Evolutionary conservation across 2,113 vertebrate genomes (phyloP), one percentile per base, ranked within the genome.

Genomic region (Xerus inauris): DNA sequence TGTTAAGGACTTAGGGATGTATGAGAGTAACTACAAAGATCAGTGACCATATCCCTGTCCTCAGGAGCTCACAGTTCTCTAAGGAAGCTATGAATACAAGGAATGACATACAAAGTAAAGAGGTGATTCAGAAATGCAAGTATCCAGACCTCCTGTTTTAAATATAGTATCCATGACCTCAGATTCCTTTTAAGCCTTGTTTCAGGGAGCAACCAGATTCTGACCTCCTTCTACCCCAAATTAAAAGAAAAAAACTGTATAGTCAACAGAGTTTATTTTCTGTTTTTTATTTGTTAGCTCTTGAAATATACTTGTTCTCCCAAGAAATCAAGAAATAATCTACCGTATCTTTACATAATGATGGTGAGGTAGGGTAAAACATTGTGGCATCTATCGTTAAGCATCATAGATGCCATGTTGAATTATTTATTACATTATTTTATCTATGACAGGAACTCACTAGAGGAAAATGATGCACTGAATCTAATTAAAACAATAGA

Each of bases 361-460:
- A 79, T 90, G 73, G 12, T 54, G 62, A 82, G 1, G 57, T 67
- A 64, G 64, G 24, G 45, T 84, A 85, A 79, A 94, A 3, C 5
- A 47, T 67, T 28, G 7, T 7, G 69, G n/a, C 26, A 82, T 6
- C 38, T 54, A 28, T 73, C 38, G n/a, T 86, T 49, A 64, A 30
- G 28, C 38, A 3, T 64, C 26, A 20, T 72, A 14, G 49, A 71
- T 65, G 3, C 11, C 88, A 26, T 71, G 14, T n/a, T 54, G 45
- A 85, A 87, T 64, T 8, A 47, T 77, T 84, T 79, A 35, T 81
- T 84, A 9, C 20, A 84, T 87, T 85, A 75, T 94, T 90, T 71
- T 72, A 65, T 85, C n/a, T 77, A 65, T 16, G 40, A 79, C 17
- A 47, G 11, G 35, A 47, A 67, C 35, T 84, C 38, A 16, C 22